phyloP scores from a whole-genome alignment of 2,888 invertebrate genomes.

The Erpobdella octoculata region DNA sequence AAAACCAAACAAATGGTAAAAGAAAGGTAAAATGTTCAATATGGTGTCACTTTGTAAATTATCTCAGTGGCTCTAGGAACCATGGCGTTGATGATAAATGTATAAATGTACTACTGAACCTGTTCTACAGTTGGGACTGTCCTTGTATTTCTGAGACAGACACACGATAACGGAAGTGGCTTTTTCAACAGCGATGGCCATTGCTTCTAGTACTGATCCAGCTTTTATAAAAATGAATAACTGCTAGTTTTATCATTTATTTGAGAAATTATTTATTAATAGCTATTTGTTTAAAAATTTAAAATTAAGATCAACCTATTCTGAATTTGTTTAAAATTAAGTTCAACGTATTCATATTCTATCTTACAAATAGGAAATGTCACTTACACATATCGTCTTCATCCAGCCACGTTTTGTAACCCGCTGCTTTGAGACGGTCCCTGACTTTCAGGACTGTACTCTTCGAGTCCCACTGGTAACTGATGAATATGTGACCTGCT shows the following conservation, averaged over 20 bases:
- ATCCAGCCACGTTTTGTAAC: constrained; percentile 50
- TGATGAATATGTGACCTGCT: constrained; percentile 44
- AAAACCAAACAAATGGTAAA: too few species aligned
- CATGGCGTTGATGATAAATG: too few species aligned
- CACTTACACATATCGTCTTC: constrained; percentile 44
- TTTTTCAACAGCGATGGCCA: constrained; percentile 48
- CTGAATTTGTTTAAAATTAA: not conserved
- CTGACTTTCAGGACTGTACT: constrained; percentile 41
- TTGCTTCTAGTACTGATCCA: constrained; percentile 46
- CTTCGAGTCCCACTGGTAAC: constrained; percentile 46
- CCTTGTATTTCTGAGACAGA: constrained; percentile 49
- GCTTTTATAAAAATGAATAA: too few species aligned
- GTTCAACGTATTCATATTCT: too few species aligned
- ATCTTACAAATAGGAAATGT: too few species aligned
- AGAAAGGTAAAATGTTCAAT: too few species aligned
- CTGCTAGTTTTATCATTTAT: too few species aligned
- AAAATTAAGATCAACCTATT: not conserved
- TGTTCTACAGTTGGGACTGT: constrained; percentile 48
- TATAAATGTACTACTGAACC: too few species aligned
- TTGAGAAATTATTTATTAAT: not conserved
- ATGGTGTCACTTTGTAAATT: too few species aligned
- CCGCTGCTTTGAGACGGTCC: constrained; percentile 41
- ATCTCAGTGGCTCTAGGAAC: too few species aligned
- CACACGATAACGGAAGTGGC: constrained; percentile 45
- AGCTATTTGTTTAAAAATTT: not conserved